phyloP scores from a whole-genome alignment of 1,140 invertebrate genomes.

The Chironomus striatipennis region DNA sequence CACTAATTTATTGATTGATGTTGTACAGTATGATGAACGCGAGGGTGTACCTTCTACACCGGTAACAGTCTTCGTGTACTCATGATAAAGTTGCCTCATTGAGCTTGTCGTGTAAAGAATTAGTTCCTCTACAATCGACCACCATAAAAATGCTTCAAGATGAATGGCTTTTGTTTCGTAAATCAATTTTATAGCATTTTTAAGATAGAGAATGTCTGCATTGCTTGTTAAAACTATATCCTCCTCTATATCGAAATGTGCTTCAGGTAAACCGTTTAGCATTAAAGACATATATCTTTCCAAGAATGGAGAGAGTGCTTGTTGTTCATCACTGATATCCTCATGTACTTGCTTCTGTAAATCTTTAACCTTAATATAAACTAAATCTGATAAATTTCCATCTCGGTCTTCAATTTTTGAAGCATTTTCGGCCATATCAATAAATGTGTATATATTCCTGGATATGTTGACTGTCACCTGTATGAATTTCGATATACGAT shows the following conservation, averaged over 20 bases:
- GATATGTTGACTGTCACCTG: conserved; percentile 44
- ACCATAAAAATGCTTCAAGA: conserved; percentile 60
- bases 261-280: conserved; percentile 45
- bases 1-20: conserved; percentile 54
- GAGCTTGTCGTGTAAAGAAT: conserved; percentile 53
- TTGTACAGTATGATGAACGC: conserved; percentile 53
- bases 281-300: conserved; percentile 51
- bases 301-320: conserved; percentile 50
- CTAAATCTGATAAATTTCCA: conserved; percentile 39
- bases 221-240: conserved; percentile 50
- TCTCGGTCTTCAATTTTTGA: conserved; percentile 42
- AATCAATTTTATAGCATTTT: conserved; percentile 47
- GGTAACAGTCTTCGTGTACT: conserved; percentile 39
- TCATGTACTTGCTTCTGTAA: conserved; percentile 52
- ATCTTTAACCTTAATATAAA: conserved; percentile 49
- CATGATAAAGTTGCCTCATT: conserved; percentile 43
- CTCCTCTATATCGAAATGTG: conserved; percentile 41
- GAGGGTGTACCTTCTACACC: conserved; percentile 40
- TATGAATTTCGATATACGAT: conserved; percentile 41
- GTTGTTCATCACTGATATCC: conserved; percentile 44
- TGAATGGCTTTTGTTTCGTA: conserved; percentile 43
- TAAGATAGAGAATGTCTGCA: conserved; percentile 53
- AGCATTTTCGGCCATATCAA: conserved; percentile 41
- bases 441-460: conserved; percentile 46
- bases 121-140: conserved; percentile 54